Conservation (phyloP, 2,797 vertebrate genomes). For the Potorous gilbertii region DNA sequence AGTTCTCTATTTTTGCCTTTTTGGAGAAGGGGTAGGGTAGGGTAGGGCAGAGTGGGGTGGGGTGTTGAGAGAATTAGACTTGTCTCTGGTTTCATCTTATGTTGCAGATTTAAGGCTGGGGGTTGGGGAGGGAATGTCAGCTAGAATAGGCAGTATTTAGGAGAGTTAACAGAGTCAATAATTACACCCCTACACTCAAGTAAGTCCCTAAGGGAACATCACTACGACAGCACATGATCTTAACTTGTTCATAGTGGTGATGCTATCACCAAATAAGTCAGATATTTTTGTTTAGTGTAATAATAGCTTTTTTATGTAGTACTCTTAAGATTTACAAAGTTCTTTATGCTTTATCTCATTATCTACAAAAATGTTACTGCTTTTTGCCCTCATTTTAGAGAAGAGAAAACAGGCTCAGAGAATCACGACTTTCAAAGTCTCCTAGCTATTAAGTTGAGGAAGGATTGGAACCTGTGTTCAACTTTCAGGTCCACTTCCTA, state of each 20-base stretch:
- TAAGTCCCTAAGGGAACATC: background rate
- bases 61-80: background rate
- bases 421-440: background rate
- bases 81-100: too few relatives aligned
- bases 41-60: too few relatives aligned
- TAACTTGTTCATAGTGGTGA: background rate
- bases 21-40: background rate
- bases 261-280: background rate
- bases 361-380: background rate
- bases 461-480: background rate
- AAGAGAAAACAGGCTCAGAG: background rate
- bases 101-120: too few relatives aligned
- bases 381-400: background rate
- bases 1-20: background rate
- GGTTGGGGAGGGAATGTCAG: background rate
- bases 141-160: background rate
- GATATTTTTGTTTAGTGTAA: background rate
- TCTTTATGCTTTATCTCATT: background rate
- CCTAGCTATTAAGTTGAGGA: background rate
- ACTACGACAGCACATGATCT: too few relatives aligned
- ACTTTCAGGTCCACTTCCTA: background rate
- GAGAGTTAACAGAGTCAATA: background rate
- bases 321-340: background rate
- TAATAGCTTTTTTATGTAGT: background rate
- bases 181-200: background rate